These are phyloP conservation scores for Fulica atra DNA, from an alignment of 2,113 vertebrate species.

Conservation along the genomic window DNA sequence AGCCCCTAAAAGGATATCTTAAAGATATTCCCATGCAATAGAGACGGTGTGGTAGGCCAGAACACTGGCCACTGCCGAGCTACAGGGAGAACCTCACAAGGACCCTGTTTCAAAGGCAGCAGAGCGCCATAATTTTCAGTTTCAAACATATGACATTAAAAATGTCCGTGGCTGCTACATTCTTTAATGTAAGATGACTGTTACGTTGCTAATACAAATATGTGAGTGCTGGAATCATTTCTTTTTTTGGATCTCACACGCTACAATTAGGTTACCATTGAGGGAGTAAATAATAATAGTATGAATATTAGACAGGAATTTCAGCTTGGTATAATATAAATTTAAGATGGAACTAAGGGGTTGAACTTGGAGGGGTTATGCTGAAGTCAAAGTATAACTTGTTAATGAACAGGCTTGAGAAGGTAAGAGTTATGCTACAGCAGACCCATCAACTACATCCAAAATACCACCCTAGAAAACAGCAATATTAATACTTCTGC, in stretches of 20 bases:
- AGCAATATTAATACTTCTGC: neutral
- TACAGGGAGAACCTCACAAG: neutral
- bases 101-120: neutral
- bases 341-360: neutral
- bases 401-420: neutral
- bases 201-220: neutral
- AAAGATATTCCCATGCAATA: neutral
- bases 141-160: neutral
- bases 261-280: neutral
- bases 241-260: neutral
- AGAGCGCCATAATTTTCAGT: neutral
- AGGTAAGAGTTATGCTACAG: neutral
- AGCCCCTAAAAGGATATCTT: neutral
- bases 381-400: neutral
- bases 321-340: neutral
- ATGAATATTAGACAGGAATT: neutral
- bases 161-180: neutral
- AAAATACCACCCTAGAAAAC: neutral
- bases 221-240: neutral
- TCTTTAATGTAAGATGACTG: neutral
- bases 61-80: neutral
- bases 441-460: neutral
- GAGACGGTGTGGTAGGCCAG: neutral
- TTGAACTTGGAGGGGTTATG: neutral
- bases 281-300: neutral